Evolutionary conservation across 2,797 vertebrate genomes (phyloP).

Genomic region (Takifugu rubripes): DNA sequence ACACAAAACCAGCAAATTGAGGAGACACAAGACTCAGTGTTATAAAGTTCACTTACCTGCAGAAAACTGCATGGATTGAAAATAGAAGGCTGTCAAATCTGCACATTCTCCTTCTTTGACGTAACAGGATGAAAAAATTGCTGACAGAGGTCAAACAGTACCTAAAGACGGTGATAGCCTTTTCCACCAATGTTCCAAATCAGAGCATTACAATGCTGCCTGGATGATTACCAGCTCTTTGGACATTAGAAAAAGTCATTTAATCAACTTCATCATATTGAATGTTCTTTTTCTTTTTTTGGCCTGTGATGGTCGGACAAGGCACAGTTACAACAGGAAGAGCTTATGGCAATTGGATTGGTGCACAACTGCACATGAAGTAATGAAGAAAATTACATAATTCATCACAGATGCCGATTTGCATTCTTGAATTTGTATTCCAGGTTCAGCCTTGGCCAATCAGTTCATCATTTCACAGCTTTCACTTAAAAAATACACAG

Average conservation of each 20-base stretch:
- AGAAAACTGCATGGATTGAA: too few relatives aligned
- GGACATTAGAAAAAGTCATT: conserved; percentile 1
- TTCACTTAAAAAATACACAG: neutral
- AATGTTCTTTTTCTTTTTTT: conserved; percentile 1
- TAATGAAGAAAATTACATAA: neutral
- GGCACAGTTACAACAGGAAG: neutral
- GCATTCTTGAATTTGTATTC: neutral
- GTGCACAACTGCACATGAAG: neutral
- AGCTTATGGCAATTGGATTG: neutral
- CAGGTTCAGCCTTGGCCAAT: too few relatives aligned
- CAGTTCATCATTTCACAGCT: neutral
- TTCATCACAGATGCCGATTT: conserved; percentile 8
- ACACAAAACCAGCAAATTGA: too few relatives aligned
- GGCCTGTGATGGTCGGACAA: conserved; percentile 6
- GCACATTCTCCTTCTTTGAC: conserved; percentile 12
- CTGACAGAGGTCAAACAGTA: conserved; percentile 23
- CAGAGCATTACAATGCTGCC: conserved; percentile 9
- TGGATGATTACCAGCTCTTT: conserved; percentile 18
- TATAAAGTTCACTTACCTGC: too few relatives aligned
- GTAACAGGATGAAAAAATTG: conserved; percentile 20
- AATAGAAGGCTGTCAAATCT: neutral
- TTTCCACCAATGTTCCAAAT: conserved; percentile 26
- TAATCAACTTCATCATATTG: conserved; percentile 7
- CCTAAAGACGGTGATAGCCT: conserved; percentile 13
- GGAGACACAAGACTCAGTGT: too few relatives aligned